phyloP scores from a whole-genome alignment of 1,140 invertebrate genomes.

The Rhynchophorus ferrugineus region DNA sequence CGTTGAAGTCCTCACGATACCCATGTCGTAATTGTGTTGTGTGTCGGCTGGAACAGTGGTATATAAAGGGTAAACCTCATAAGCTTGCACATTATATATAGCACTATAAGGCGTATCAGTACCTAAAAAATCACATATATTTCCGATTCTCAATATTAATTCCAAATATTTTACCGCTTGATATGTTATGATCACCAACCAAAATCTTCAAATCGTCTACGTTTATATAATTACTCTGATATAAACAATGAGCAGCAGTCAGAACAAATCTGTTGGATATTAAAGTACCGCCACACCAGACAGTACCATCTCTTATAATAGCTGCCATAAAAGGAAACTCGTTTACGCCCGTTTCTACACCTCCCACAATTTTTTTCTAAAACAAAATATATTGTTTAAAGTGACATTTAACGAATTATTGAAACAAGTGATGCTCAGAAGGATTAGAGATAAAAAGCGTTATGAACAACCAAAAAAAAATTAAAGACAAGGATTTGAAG shows the following conservation, averaged over 20 bases:
- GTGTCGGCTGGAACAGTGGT: no score
- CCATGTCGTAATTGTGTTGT: slow-evolving; percentile 53
- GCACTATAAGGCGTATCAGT: slow-evolving; percentile 37
- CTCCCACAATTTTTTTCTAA: slow-evolving; percentile 50
- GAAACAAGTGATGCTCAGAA: no score
- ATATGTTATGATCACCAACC: slow-evolving; percentile 42
- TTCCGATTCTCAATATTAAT: not conserved
- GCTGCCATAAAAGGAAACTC: slow-evolving; percentile 61
- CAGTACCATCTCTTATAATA: slow-evolving; percentile 42
- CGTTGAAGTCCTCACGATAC: slow-evolving; percentile 45
- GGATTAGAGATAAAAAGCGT: no score
- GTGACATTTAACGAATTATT: no score
- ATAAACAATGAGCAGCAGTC: slow-evolving; percentile 62
- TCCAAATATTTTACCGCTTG: slow-evolving; percentile 15
- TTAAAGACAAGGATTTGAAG: no score
- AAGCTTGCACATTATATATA: slow-evolving; percentile 30
- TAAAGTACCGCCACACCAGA: slow-evolving; percentile 60
- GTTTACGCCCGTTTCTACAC: slow-evolving; percentile 49
- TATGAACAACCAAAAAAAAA: no score
- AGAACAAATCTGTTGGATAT: slow-evolving; percentile 53
- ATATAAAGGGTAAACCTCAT: slow-evolving; percentile 42
- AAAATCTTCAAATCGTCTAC: slow-evolving; percentile 39
- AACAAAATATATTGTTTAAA: slow-evolving; percentile 5
- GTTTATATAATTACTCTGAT: slow-evolving; percentile 3
- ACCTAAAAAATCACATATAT: slow-evolving; percentile 29